phyloP scores from a whole-genome alignment of 2,797 vertebrate species.

The Chiroxiphia lanceolata region DNA sequence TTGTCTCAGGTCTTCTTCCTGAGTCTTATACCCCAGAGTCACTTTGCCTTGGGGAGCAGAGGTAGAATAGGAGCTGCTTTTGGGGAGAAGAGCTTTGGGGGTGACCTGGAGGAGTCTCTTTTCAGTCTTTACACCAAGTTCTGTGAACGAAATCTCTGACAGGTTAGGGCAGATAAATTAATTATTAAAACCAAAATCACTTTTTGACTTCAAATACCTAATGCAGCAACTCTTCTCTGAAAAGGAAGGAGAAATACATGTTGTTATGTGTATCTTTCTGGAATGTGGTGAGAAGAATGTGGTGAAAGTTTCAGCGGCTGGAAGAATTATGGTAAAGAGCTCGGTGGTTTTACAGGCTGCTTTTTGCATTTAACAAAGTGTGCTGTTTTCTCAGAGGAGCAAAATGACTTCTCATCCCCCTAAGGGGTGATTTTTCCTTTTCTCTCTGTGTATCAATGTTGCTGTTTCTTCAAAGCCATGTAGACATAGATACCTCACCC shows the following conservation, averaged over 20 bases:
- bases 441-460: background rate
- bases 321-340: background rate
- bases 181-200: background rate
- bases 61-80: background rate
- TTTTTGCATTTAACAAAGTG: background rate
- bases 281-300: background rate
- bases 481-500: background rate
- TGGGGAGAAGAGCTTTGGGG: background rate
- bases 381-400: background rate
- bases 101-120: background rate
- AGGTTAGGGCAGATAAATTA: background rate
- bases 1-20: background rate
- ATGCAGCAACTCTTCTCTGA: background rate
- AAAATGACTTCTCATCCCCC: background rate
- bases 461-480: background rate
- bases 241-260: background rate
- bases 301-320: background rate
- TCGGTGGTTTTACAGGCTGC: background rate
- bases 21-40: background rate
- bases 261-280: rapidly evolving
- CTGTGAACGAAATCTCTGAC: background rate
- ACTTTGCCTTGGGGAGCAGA: background rate
- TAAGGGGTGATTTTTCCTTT: background rate
- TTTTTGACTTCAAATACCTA: background rate
- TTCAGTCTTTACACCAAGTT: background rate